These are phyloP conservation scores for Fragum sueziense DNA, from an alignment of 2,888 invertebrate genomes.

Conservation along the genomic window DNA sequence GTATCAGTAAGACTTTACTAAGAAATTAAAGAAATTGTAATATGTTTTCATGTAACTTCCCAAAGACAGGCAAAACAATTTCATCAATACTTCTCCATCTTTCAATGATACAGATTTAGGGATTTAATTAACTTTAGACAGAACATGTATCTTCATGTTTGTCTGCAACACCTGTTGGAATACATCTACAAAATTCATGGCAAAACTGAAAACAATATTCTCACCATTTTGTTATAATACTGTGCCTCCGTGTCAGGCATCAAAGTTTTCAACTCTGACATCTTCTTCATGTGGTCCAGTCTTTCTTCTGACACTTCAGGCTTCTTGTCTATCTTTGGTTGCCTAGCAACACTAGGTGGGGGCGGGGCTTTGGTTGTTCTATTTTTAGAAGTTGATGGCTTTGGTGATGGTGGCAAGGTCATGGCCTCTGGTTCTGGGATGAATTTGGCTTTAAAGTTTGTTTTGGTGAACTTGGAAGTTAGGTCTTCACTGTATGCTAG, in stretches of 20 bases:
- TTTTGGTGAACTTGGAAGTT: slow-evolving; percentile 18
- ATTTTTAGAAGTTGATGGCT: background rate
- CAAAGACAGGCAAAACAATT: no score
- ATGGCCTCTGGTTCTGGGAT: slow-evolving; percentile 30
- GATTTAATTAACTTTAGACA: no score
- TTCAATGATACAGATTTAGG: no score
- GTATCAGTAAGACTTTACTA: no score
- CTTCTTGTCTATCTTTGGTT: slow-evolving; percentile 4
- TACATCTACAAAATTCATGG: no score
- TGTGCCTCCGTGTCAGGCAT: slow-evolving; percentile 67
- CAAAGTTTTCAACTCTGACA: slow-evolving; percentile 69
- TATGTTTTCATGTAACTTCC: no score
- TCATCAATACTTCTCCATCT: no score
- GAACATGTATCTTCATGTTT: no score
- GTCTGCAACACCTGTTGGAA: no score
- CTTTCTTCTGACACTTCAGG: slow-evolving; percentile 69
- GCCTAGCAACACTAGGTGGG: slow-evolving; percentile 18
- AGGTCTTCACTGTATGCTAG: slow-evolving; percentile 46
- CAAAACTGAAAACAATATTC: no score
- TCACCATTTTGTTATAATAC: slow-evolving; percentile 69
- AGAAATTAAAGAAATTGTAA: no score
- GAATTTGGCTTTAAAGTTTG: slow-evolving; percentile 38
- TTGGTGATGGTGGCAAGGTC: slow-evolving; percentile 1
- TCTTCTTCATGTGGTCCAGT: slow-evolving; percentile 71
- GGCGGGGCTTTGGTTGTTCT: slow-evolving; percentile 21